Evolutionary conservation across 2,113 vertebrate genomes (phyloP).

Genomic region (Saccopteryx leptura): DNA sequence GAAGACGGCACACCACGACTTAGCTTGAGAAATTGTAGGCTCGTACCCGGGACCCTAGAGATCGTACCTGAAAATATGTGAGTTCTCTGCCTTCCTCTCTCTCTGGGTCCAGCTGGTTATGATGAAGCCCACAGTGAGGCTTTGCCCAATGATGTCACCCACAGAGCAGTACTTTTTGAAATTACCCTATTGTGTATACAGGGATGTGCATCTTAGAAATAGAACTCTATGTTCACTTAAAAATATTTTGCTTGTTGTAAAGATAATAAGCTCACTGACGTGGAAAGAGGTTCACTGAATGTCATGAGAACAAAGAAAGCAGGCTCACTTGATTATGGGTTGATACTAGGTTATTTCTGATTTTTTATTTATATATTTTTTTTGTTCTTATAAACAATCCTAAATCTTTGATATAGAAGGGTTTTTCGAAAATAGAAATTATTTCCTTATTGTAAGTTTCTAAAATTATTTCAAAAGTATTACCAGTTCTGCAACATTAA

Average conservation of each 20-base stretch:
- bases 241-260: neutral
- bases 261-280: neutral
- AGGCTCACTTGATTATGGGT: neutral
- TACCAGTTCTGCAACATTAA: neutral
- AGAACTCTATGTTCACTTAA: neutral
- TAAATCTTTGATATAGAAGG: neutral
- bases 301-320: neutral
- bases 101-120: neutral
- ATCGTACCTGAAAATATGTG: neutral
- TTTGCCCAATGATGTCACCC: neutral
- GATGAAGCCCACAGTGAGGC: accelerated
- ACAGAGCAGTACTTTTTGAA: neutral
- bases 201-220: neutral
- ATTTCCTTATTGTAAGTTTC: neutral
- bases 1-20: neutral
- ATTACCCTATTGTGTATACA: neutral
- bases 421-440: neutral
- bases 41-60: accelerated
- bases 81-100: slow-evolving; percentile 6
- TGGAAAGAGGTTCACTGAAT: neutral
- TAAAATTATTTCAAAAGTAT: neutral
- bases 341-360: neutral
- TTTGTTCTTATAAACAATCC: neutral
- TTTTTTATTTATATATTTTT: neutral
- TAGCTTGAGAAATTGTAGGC: neutral